phyloP scores from a whole-genome alignment of 1,140 invertebrate genomes.

The silkworm (Bombyx mori) region DNA sequence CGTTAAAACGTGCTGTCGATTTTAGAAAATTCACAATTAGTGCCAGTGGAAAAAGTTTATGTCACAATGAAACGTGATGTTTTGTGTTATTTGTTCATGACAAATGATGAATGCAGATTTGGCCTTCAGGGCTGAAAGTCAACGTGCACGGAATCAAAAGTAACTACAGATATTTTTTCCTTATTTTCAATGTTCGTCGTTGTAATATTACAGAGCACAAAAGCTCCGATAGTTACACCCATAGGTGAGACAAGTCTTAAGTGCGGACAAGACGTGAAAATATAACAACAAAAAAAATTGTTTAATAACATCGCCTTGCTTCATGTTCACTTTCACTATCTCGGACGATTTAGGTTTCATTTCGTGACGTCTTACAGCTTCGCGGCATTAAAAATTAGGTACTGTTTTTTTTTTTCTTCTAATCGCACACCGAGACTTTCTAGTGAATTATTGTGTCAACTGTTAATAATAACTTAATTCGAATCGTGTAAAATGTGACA shows the following conservation, averaged over 20 bases:
- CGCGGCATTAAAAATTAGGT: slow-evolving; percentile 28
- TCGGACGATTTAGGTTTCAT: slow-evolving; percentile 45
- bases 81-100: slow-evolving; percentile 13
- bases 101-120: slow-evolving; percentile 48
- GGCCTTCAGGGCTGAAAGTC: slow-evolving; percentile 45
- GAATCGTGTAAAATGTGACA: background rate
- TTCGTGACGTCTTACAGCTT: slow-evolving; percentile 39
- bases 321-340: slow-evolving; percentile 55
- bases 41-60: background rate
- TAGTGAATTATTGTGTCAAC: slow-evolving; percentile 27
- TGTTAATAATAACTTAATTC: slow-evolving; percentile 13
- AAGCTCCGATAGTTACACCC: background rate
- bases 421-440: slow-evolving; percentile 33
- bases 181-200: background rate
- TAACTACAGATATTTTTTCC: slow-evolving; percentile 21
- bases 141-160: slow-evolving; percentile 48
- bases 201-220: background rate
- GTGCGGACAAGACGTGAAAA: slow-evolving; percentile 1
- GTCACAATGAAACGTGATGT: slow-evolving; percentile 26
- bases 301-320: slow-evolving; percentile 43
- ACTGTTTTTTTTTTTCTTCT: slow-evolving; percentile 24
- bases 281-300: slow-evolving; percentile 19
- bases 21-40: no score
- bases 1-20: no score
- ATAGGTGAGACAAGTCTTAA: background rate